These are phyloP conservation scores for Neoseiulus cucumeris DNA, from an alignment of 1,140 invertebrate genomes.

Conservation along the genomic window DNA sequence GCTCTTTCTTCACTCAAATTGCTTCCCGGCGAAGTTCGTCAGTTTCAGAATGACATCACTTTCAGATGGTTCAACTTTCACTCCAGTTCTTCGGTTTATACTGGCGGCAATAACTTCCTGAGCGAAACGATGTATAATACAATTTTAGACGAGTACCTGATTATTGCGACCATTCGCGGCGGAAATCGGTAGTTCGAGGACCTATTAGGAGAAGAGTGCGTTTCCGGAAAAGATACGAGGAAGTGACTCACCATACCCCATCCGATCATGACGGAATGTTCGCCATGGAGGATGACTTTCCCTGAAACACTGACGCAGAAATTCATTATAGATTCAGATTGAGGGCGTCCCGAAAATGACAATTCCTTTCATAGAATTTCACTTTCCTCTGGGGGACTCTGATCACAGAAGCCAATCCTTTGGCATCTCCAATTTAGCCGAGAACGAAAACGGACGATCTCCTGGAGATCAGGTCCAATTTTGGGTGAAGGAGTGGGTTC, in stretches of 20 bases:
- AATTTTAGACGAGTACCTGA: constrained; percentile 7
- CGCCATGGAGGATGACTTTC: constrained; percentile 88
- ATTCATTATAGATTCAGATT: no score
- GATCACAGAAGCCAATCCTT: no score
- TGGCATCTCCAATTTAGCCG: no score
- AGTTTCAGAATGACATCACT: constrained; percentile 27
- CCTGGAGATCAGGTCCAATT: no score
- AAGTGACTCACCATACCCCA: constrained; percentile 52
- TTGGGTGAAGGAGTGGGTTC: no score
- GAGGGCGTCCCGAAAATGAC: no score
- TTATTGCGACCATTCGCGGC: constrained; percentile 6
- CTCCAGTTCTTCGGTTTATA: constrained; percentile 49
- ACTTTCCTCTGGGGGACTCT: no score
- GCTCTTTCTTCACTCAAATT: background rate
- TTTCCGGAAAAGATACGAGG: background rate
- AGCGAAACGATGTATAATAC: constrained; percentile 17
- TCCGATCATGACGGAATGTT: constrained; percentile 96
- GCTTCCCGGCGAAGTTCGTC: constrained; percentile 28
- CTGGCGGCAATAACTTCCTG: constrained; percentile 57
- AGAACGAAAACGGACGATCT: no score
- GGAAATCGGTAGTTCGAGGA: constrained; percentile 5
- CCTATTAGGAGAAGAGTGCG: no score
- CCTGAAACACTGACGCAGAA: constrained; percentile 72
- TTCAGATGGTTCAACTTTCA: constrained; percentile 28
- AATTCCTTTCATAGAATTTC: no score